Evolutionary conservation across 2,797 vertebrate species (phyloP).

Genomic region (Falco berigora): DNA sequence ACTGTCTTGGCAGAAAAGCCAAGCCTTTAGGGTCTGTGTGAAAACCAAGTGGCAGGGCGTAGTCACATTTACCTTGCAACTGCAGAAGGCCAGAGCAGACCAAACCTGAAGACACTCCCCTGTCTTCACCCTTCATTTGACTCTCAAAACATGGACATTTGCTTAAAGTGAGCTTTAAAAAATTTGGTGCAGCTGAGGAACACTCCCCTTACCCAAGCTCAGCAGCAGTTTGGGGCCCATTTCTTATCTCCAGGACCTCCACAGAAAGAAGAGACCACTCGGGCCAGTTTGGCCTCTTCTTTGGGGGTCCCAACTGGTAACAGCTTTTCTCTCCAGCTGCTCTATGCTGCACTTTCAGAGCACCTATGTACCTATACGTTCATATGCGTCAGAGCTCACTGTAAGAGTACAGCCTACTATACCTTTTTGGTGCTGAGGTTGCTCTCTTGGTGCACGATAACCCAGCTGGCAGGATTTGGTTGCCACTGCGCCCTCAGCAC

Average conservation of each 20-base stretch:
- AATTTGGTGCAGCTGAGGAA: not conserved
- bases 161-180: not conserved
- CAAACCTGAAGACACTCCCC: not conserved
- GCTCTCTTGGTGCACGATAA: not conserved
- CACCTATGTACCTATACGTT: not conserved
- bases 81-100: not conserved
- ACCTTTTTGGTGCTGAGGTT: not conserved
- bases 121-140: not conserved
- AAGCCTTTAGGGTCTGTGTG: not conserved
- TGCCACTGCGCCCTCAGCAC: not conserved
- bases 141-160: not conserved
- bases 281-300: not conserved
- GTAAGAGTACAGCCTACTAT: not conserved
- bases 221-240: not conserved
- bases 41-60: not conserved
- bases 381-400: no score
- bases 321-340: not conserved
- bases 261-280: not conserved
- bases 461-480: rapidly evolving
- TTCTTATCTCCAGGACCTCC: not conserved
- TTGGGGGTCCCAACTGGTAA: not conserved
- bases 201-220: not conserved
- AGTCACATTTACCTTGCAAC: not conserved
- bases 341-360: not conserved
- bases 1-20: not conserved